Base-by-base conservation (phyloP, 37 sponge, comb jelly and placozoan species). In the Hormiphora californensis region DNA sequence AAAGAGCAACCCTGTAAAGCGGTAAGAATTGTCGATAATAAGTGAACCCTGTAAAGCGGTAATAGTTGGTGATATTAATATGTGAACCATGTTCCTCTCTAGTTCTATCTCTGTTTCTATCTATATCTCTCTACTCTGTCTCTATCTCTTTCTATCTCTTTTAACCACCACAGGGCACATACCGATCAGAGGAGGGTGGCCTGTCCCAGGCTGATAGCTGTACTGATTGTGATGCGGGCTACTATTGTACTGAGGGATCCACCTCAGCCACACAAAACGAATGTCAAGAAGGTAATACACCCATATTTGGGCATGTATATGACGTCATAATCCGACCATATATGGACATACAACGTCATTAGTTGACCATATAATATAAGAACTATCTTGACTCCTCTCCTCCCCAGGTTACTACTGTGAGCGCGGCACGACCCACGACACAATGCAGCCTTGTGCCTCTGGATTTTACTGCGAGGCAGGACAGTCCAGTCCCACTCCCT, bases 181-280 rank as follows among this genome's bases (percentile, higher is more conserved):
- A 65, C 19, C 68, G 68, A 5, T 5, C 68, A 7, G 19, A 4
- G 9, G 34, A 35, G 19, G 68, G 68, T 4, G 68, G 68, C 1
- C 38, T 65, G 11, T 65, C 68, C 36, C 35, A 65, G 19, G n/a
- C n/a, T n/a, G 68, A 65, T 4, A 36, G 38, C 3, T 65, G 68
- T 38, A 53, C 40, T 46, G 44, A 86, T 27, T 88, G 89, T 54
- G 40, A 35, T 11, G 49, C 12, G 27, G 89, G 89, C 22, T 88
- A 85, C 85, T 88, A 63, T 86, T 88, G 89, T 43, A 86, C 32
- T 54, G 86, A 86, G 54, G 89, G 89, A 8, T 53, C 86, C 1
- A 85, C 54, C 22, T 46, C 54, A 11, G 32, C 85, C 38, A 65
- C 68, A 36, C 68, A 65, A 19, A 36, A 65, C 39, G 34, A 65